These are phyloP conservation scores for Polyploca ridens DNA, from an alignment of 2,888 invertebrate genomes.

Conservation along the genomic window DNA sequence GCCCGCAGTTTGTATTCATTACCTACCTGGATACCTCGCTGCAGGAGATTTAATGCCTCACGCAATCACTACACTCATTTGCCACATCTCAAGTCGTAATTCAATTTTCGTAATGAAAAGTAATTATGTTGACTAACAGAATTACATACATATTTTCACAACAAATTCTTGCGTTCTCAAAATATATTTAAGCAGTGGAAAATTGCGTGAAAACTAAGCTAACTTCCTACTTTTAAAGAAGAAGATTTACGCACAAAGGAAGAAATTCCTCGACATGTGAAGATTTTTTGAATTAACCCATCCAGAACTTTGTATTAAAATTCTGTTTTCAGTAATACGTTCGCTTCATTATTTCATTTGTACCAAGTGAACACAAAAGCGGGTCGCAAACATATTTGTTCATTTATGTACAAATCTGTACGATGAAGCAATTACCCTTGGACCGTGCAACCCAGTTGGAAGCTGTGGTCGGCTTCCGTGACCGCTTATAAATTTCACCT, in stretches of 20 bases:
- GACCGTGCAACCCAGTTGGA: slow-evolving; percentile 44
- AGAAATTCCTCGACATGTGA: neutral
- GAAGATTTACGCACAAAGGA: neutral
- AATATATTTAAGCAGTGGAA: neutral
- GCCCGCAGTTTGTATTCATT: slow-evolving; percentile 82
- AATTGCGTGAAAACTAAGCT: neutral
- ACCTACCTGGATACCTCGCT: slow-evolving; percentile 68
- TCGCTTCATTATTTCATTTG: slow-evolving; percentile 9
- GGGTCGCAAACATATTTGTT: slow-evolving; percentile 13
- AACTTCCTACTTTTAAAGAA: neutral
- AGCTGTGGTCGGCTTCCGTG: slow-evolving; percentile 39
- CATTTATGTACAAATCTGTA: slow-evolving; percentile 16
- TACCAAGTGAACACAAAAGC: slow-evolving; percentile 6
- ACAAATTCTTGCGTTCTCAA: neutral
- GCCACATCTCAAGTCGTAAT: slow-evolving; percentile 68
- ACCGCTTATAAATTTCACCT: slow-evolving; percentile 37
- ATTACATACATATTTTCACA: neutral
- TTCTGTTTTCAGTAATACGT: neutral
- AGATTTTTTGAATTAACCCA: neutral
- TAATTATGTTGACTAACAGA: neutral
- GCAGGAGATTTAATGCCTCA: slow-evolving; percentile 67
- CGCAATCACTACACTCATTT: slow-evolving; percentile 68
- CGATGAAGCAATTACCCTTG: slow-evolving; percentile 55
- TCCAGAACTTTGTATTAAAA: neutral
- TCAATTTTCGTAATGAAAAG: slow-evolving; percentile 19